A percentile compares a stretch with the other conserved stretches of the same genome.
Conservation (phyloP, 2,888 invertebrate genomes). For the Sicus ferrugineus region DNA sequence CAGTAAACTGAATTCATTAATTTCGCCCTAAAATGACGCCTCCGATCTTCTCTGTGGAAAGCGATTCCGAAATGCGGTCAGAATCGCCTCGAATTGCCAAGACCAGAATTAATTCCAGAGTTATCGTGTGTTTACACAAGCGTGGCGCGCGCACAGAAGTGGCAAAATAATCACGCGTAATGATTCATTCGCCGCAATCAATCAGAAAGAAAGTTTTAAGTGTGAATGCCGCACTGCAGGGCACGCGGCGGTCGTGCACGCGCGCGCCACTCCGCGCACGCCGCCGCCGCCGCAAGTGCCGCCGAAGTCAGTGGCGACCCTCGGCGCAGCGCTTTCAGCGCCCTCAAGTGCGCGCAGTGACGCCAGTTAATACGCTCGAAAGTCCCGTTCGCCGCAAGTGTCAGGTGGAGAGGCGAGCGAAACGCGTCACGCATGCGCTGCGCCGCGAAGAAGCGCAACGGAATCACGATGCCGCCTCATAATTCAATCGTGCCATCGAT, state of each 20-base stretch:
- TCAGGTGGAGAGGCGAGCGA: neutral
- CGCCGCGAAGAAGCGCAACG: neutral
- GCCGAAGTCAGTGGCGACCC: too few relatives aligned
- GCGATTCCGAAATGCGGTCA: too few relatives aligned
- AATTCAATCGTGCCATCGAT: conserved; percentile 16
- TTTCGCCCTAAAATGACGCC: too few relatives aligned
- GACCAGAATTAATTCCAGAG: too few relatives aligned
- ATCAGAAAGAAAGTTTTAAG: neutral
- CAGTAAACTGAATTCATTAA: too few relatives aligned
- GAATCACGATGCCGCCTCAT: neutral
- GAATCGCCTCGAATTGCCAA: too few relatives aligned
- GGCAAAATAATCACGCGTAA: neutral
- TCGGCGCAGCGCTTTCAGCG: neutral
- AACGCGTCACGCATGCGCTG: conserved; percentile 27
- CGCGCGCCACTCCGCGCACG: neutral
- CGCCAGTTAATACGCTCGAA: neutral
- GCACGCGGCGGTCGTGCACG: neutral
- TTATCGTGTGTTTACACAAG: neutral
- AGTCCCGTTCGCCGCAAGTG: neutral
- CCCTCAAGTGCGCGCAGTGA: conserved; percentile 9
- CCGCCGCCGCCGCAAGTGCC: too few relatives aligned
- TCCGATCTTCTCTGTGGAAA: too few relatives aligned
- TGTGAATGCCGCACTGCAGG: neutral
- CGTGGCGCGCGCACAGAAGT: too few relatives aligned
- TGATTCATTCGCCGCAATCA: too few relatives aligned